Conservation (phyloP, 2,888 invertebrate genomes). For the Drosophila lutescens region DNA sequence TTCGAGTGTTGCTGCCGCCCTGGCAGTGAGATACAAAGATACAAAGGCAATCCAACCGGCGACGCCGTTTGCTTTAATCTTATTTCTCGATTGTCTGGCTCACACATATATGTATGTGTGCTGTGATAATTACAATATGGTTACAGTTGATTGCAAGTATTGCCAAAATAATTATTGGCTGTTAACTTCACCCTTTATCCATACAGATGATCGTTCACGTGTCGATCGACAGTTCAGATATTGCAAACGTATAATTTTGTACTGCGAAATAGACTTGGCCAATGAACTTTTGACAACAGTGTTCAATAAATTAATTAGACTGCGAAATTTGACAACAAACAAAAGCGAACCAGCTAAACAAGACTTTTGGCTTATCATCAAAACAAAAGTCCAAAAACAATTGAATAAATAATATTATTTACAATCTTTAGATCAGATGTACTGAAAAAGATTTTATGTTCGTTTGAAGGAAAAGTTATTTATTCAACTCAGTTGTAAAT, state of each 20-base stretch:
- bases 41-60: conserved; percentile 2
- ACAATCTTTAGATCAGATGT: neutral
- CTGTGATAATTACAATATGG: conserved; percentile 40
- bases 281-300: conserved; percentile 25
- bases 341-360: conserved; percentile 9
- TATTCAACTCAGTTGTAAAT: too few relatives aligned
- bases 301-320: conserved; percentile 17
- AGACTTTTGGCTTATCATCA: neutral
- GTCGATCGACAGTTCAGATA: conserved; percentile 10
- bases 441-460: neutral
- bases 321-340: conserved; percentile 11
- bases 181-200: conserved; percentile 1
- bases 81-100: conserved; percentile 25
- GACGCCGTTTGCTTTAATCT: conserved; percentile 17
- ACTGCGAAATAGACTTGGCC: conserved; percentile 23
- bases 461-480: neutral
- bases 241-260: neutral
- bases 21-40: conserved; percentile 32
- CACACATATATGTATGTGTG: neutral
- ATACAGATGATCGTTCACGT: conserved; percentile 4
- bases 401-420: neutral
- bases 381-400: neutral
- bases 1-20: conserved; percentile 39
- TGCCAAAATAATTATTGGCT: conserved; percentile 64
- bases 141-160: conserved; percentile 46